Conservation (phyloP, 2,797 vertebrate genomes). For the Morelia viridis region DNA sequence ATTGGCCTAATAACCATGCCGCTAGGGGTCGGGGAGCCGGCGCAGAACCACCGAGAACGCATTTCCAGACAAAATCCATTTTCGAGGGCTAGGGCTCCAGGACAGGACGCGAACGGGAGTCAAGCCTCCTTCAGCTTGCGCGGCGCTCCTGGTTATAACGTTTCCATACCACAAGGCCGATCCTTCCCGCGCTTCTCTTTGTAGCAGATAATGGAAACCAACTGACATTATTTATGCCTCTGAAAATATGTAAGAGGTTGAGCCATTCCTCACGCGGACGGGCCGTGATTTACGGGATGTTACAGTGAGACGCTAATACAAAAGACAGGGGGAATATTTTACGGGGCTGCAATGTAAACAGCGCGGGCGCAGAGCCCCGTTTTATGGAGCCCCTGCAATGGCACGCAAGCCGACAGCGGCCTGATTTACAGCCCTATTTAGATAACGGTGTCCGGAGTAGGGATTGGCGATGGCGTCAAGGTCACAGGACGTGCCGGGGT, state of each 20-base stretch:
- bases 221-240: slow-evolving; percentile 46
- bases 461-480: slow-evolving; percentile 86
- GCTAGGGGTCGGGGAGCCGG: too few relatives aligned
- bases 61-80: not conserved
- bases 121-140: not conserved
- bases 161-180: not conserved
- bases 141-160: not conserved
- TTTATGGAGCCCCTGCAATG: slow-evolving; percentile 89
- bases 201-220: slow-evolving; percentile 32
- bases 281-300: slow-evolving; percentile 71
- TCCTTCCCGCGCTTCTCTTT: not conserved
- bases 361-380: slow-evolving; percentile 78
- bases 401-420: slow-evolving; percentile 80
- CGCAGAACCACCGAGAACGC: too few relatives aligned
- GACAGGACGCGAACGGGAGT: too few relatives aligned
- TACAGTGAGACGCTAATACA: slow-evolving; percentile 72
- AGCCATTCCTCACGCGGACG: slow-evolving; percentile 59
- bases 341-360: slow-evolving; percentile 84
- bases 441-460: slow-evolving; percentile 85
- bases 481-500: slow-evolving; percentile 80
- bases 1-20: not conserved
- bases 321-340: slow-evolving; percentile 83
- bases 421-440: slow-evolving; percentile 94
- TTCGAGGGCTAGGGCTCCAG: not conserved
- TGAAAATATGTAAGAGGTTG: slow-evolving; percentile 59